These are phyloP conservation scores for Scaptomyza polygonia DNA, from an alignment of 2,888 invertebrate species.

Conservation along the genomic window DNA sequence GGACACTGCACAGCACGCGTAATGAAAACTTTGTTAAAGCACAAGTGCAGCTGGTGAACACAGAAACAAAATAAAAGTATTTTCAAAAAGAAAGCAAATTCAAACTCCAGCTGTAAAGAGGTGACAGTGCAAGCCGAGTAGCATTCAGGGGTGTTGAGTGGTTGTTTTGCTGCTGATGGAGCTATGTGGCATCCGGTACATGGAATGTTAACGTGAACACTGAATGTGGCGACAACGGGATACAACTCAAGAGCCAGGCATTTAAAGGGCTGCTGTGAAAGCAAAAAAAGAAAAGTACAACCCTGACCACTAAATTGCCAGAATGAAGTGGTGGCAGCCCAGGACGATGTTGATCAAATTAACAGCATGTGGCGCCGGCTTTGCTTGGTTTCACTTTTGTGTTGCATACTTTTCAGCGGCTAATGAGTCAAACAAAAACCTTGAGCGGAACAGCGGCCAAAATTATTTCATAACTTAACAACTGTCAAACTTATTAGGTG, in stretches of 20 bases:
- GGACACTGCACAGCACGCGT: conserved; percentile 58
- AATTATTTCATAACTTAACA: conserved; percentile 51
- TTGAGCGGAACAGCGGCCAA: conserved; percentile 46
- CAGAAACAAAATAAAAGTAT: conserved; percentile 9
- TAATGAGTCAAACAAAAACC: conserved; percentile 43
- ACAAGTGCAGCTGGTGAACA: conserved; percentile 39
- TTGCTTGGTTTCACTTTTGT: conserved; percentile 12
- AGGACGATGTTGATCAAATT: conserved; percentile 74
- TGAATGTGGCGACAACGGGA: conserved; percentile 68
- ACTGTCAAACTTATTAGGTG: conserved; percentile 46
- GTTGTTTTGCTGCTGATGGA: conserved; percentile 9
- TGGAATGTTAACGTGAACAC: conserved; percentile 58
- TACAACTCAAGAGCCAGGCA: conserved; percentile 59
- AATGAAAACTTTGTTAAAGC: conserved; percentile 72
- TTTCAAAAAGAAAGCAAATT: conserved; percentile 8
- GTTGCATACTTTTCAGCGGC: conserved; percentile 54
- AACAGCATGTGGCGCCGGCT: conserved; percentile 64
- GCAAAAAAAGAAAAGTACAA: conserved; percentile 6
- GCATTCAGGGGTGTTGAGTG: conserved; percentile 58
- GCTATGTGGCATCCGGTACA: conserved; percentile 21
- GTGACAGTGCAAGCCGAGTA: conserved; percentile 43
- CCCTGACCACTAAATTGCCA: conserved; percentile 69
- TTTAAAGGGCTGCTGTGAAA: conserved; percentile 38
- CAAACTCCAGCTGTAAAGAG: not conserved
- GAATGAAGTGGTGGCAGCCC: conserved; percentile 53